Conservation (phyloP, 1,140 invertebrate species). For the Plutomurus gul region DNA sequence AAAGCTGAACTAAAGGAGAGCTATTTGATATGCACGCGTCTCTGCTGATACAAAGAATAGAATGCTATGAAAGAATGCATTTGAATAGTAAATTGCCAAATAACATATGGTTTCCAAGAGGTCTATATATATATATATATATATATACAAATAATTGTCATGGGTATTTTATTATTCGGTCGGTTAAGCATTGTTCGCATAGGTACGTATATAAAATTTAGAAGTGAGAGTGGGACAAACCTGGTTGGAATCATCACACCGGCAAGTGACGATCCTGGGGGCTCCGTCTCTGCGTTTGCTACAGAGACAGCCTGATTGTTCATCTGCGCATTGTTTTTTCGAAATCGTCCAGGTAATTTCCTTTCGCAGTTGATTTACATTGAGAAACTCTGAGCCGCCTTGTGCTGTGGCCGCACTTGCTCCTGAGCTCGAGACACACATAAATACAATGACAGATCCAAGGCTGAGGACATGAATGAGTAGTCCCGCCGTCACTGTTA, state of each 20-base stretch:
- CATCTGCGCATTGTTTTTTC: conserved; percentile 25
- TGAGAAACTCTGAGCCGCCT: neutral
- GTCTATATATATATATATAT: too few relatives aligned
- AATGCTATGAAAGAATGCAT: too few relatives aligned
- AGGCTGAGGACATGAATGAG: neutral
- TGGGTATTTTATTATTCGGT: too few relatives aligned
- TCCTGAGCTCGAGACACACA: conserved; percentile 5
- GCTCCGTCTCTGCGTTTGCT: neutral
- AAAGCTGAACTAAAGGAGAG: too few relatives aligned
- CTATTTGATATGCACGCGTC: too few relatives aligned
- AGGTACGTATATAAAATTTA: too few relatives aligned
- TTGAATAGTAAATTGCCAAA: too few relatives aligned
- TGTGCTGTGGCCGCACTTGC: neutral
- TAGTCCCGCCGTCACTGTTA: neutral
- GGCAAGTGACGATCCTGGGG: conserved; percentile 31
- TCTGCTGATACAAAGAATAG: too few relatives aligned
- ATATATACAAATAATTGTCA: too few relatives aligned
- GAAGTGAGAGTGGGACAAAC: conserved; percentile 8
- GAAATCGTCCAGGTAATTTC: conserved; percentile 35
- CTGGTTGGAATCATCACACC: conserved; percentile 9
- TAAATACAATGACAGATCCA: conserved; percentile 1
- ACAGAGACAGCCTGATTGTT: conserved; percentile 32
- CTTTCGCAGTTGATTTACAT: neutral
- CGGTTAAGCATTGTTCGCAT: too few relatives aligned
- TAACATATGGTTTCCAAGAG: too few relatives aligned